phyloP scores from a whole-genome alignment of 2,888 invertebrate species.

The Agrochola lychnidis region DNA sequence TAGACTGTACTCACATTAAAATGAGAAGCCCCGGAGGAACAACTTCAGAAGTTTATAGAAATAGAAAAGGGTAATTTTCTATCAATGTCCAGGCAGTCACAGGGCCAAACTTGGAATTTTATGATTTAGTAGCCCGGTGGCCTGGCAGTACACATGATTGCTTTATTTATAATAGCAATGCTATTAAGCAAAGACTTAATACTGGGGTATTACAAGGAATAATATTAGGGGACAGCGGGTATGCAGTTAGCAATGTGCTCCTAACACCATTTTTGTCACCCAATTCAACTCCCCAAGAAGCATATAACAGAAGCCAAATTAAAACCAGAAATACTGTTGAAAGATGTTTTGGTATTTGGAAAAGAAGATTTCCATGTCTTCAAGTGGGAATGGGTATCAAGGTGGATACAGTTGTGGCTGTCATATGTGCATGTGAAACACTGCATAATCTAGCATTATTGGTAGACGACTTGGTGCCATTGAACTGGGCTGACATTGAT shows the following conservation, averaged over 20 bases:
- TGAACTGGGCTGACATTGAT: slow-evolving; percentile 3
- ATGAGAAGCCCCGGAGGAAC: slow-evolving; percentile 61
- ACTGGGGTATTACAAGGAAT: slow-evolving; percentile 27
- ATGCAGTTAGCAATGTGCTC: slow-evolving; percentile 45
- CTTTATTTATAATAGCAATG: slow-evolving; percentile 48
- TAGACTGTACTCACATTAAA: slow-evolving; percentile 65
- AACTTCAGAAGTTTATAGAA: slow-evolving; percentile 58
- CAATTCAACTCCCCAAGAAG: slow-evolving; percentile 31
- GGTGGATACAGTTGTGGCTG: slow-evolving; percentile 17
- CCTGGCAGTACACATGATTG: slow-evolving; percentile 60
- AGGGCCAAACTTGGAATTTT: slow-evolving; percentile 63
- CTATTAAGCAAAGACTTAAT: slow-evolving; percentile 34
- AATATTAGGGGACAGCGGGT: slow-evolving; percentile 48
- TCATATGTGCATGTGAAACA: slow-evolving; percentile 36
- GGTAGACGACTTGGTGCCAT: slow-evolving; percentile 20
- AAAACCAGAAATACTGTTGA: slow-evolving; percentile 40
- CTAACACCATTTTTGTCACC: slow-evolving; percentile 39
- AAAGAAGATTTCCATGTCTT: slow-evolving; percentile 37
- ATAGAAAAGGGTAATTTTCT: slow-evolving; percentile 61
- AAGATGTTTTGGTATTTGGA: slow-evolving; percentile 53
- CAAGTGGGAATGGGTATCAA: slow-evolving; percentile 33
- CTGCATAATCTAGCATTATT: slow-evolving; percentile 26
- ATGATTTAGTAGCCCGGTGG: slow-evolving; percentile 63
- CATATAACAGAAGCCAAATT: slow-evolving; percentile 53
- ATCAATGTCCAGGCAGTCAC: slow-evolving; percentile 64